Evolutionary conservation across 2,888 invertebrate genomes (phyloP).

Genomic region (Trichogramma dendrolimi): DNA sequence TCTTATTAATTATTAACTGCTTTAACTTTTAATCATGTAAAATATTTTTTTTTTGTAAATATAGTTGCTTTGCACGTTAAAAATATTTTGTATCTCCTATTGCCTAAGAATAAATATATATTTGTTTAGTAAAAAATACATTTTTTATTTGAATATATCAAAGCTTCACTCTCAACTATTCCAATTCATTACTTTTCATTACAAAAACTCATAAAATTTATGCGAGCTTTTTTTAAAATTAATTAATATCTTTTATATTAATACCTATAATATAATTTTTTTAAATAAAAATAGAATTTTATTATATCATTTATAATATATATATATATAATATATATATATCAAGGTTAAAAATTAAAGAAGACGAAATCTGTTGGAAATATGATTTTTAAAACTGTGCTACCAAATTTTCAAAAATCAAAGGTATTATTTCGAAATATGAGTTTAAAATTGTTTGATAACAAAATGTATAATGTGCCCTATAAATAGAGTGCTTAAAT

Average conservation of each 20-base stretch:
- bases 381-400: too few relatives aligned
- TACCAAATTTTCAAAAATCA: too few relatives aligned
- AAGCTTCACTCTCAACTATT: too few relatives aligned
- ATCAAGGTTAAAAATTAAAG: not conserved
- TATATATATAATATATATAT: not conserved
- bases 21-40: conserved; percentile 5
- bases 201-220: too few relatives aligned
- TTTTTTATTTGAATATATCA: not conserved
- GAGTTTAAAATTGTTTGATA: too few relatives aligned
- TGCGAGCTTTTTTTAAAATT: too few relatives aligned
- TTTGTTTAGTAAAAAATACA: not conserved
- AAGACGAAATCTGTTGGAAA: too few relatives aligned
- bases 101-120: not conserved
- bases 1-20: not conserved
- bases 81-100: not conserved
- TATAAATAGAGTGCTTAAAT: too few relatives aligned
- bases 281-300: conserved; percentile 1
- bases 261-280: not conserved
- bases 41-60: conserved; percentile 3
- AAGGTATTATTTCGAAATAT: too few relatives aligned
- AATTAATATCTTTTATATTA: too few relatives aligned
- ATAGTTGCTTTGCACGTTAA: not conserved
- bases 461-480: too few relatives aligned
- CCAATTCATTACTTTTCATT: too few relatives aligned
- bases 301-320: not conserved